Evolutionary conservation across 2,888 invertebrate species (phyloP), one percentile per base, ranked within the genome.

Genomic region (Colletes collaris): DNA sequence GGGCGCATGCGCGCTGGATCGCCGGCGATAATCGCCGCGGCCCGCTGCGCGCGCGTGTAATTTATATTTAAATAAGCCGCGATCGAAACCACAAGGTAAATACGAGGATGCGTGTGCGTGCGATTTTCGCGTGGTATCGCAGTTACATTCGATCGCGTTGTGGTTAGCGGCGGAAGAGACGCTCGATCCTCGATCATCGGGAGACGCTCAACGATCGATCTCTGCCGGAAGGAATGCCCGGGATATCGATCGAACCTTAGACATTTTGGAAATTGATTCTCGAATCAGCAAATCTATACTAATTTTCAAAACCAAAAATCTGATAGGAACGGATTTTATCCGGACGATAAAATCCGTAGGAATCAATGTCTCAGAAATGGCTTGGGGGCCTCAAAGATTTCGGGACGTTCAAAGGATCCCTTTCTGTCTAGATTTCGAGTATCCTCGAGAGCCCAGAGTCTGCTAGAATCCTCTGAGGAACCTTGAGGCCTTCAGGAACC

Each of bases 41-140:
- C 27, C 37, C 50, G 65, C 62, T 67, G 53, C 46, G 55, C 58
- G 56, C 64, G 60, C 81, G 82, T 87, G 90, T 89, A 91, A 92
- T 92, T 92, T 92, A 90, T 91, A 92, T 92, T 92, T 90, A 92
- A 92, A 92, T 92, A 91, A 92, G 91, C 88, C 88, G 84, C 89
- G 76, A 90, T 88, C 87, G 88, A 89, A 91, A 92, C 92, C 92
- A 85, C 92, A 92, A 92, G 91, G 91, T 90, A 92, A 92, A 92
- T 90, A 92, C 87, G 82, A 87, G 83, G 83, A 49, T 86, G 49
- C 76, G 72, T 79, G 80, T 82, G 78, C 82, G 81, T 74, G 63
- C 83, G 82, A 59, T 82, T 83, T 78, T 68, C 76, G 82, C 83
- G 81, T 82, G 88, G 86, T 40, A 37, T 52, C 74, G 65, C 8